phyloP scores from a whole-genome alignment of 2,113 vertebrate genomes.

The Rhinolophus sinicus region DNA sequence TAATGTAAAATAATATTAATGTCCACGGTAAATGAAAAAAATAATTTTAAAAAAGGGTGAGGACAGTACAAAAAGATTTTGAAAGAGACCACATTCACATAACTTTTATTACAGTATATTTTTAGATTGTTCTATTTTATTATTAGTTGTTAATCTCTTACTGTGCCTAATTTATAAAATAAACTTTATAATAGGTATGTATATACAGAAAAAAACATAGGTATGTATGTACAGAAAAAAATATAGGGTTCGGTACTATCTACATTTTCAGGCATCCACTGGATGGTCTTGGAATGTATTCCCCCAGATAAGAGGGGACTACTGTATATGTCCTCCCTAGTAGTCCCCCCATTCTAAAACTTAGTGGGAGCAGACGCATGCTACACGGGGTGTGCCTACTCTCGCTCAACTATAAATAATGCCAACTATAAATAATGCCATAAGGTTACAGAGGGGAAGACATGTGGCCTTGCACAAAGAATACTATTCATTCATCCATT shows the following conservation, averaged over 20 bases:
- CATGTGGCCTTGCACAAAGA: background rate
- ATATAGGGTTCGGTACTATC: background rate
- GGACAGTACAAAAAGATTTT: background rate
- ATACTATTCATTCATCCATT: background rate
- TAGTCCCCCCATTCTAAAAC: conserved; percentile 6
- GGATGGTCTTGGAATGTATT: background rate
- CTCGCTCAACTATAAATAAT: background rate
- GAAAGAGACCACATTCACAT: background rate
- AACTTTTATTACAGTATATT: background rate
- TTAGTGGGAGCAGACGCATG: background rate
- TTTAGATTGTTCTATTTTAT: background rate
- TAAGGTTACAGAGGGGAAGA: background rate
- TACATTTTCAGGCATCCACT: background rate
- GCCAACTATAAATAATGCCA: background rate
- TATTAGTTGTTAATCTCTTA: background rate
- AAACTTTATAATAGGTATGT: background rate
- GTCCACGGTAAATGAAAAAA: too few species aligned
- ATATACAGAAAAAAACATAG: background rate
- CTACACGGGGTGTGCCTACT: background rate
- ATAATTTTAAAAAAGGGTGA: background rate
- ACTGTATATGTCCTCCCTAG: background rate
- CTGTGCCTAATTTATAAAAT: background rate
- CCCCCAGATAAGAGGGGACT: background rate
- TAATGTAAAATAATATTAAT: too few species aligned
- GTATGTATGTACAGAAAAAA: background rate